phyloP scores from a whole-genome alignment of 2,888 invertebrate species.

The Ennomos erosarius region DNA sequence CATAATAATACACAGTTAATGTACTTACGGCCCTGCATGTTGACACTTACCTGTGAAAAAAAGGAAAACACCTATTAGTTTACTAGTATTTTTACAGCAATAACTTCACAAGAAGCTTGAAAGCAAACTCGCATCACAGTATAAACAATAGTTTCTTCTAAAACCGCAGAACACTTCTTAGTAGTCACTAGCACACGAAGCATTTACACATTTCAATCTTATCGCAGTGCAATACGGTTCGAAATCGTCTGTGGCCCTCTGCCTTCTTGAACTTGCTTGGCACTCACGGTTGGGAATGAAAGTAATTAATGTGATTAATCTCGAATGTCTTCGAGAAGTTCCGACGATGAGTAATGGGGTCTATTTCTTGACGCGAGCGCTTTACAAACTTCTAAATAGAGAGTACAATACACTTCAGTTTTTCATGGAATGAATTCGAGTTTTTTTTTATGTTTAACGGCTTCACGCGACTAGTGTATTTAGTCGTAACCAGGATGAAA shows the following conservation, averaged over 20 bases:
- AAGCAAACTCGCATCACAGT: conserved; percentile 4
- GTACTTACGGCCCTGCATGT: neutral
- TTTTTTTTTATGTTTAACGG: neutral
- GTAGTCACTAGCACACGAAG: no score
- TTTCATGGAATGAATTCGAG: no score
- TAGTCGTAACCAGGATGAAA: no score
- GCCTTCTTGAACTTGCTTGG: conserved; percentile 39
- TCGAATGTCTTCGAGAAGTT: conserved; percentile 64
- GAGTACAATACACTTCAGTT: conserved; percentile 14
- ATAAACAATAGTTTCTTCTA: neutral
- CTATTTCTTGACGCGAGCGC: conserved; percentile 41
- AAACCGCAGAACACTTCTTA: neutral
- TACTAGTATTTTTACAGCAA: neutral
- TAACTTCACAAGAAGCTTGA: no score
- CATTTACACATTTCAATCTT: neutral
- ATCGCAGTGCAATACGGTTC: conserved; percentile 11
- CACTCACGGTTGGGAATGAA: conserved; percentile 61
- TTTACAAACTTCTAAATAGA: conserved; percentile 29
- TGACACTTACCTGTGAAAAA: conserved; percentile 11
- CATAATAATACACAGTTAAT: no score
- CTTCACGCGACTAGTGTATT: neutral
- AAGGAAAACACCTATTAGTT: neutral
- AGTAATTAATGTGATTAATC: conserved; percentile 80
- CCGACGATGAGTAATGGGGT: conserved; percentile 67
- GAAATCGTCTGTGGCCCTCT: conserved; percentile 11